Evolutionary conservation across 2,113 vertebrate species (phyloP), one percentile per base, ranked within the genome.

Genomic region (Butastur rufipennis): DNA sequence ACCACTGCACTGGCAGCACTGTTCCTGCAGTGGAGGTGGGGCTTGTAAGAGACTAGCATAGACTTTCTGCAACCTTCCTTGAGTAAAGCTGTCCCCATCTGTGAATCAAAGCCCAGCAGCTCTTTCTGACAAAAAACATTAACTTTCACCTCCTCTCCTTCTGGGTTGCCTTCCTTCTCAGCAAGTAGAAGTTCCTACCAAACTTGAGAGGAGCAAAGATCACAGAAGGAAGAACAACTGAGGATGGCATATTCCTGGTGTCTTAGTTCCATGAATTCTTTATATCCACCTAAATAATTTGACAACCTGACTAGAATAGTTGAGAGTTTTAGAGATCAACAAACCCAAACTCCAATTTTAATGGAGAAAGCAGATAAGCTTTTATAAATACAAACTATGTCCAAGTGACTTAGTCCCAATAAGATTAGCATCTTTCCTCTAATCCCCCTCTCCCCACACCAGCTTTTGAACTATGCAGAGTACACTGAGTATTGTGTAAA

Each of bases 331-430:
- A 48, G 86, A 66, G 67, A 81, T 52, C 80, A 86, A 66, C 19
- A 91, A 92, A 72, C 19, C 22, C 50, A 73, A 95, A 90, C 65
- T 78, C 26, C 55, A 12, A 58, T 78, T 94, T 86, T 78, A 95
- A 94, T 15, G 25, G 50, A 77, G 29, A 81, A 88, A 78, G 36
- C 43, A 83, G 62, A 48, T 61, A 80, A 79, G 43, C 74, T 92
- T 77, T 86, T 83, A 73, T 31, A 83, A 90, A 75, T 31, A 83
- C 63, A 77, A 92, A 73, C 22, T 31, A 92, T 42, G 75, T 78
- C 67, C 91, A 92, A 88, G 67, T 56, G 66, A 92, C 53, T 88
- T 56, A 86, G 67, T 70, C 50, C 34, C 72, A 94, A 4, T 94
- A 45, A 83, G 50, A 86, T 61, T 40, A 82, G 58, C 56, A 50